Evolutionary conservation across 2,888 invertebrate species (phyloP), one percentile per base, ranked within the genome.

Genomic region (Watsonalla cultraria): DNA sequence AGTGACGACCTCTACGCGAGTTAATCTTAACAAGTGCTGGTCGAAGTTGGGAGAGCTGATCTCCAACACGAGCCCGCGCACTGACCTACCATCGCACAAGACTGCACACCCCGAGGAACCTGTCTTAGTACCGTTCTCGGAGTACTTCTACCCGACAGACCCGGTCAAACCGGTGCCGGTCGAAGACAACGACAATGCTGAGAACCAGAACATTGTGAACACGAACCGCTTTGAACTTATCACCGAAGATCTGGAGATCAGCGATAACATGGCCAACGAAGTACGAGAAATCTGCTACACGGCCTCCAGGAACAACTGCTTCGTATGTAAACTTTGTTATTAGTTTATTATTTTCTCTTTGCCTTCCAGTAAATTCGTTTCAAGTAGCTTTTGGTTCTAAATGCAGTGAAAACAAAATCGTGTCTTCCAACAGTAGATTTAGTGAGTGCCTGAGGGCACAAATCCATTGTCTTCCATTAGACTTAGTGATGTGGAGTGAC

Each of bases 1-100:
- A 67, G 87, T 93, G 72, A 84, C 92, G 49, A 82, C 84, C 64
- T 91, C 92, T 39, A 89, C 93, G 68, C 91, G 92, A 64, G 91
- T 94, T 75, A 93, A 94, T 77, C 86, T 94, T 61, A 94, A 94
- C 82, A 90, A 91, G 78, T 93, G 93, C 78, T 94, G 93, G 93
- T 90, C 92, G 61, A 92, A 92, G 75, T 92, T 94, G 61, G 93
- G 93, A 67, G 91, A 91, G 59, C 78, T 92, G 62, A 89, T 92
- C 74, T 87, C 91, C 65, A 86, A 91, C 64, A 70, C 86, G 39
- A 76, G 83, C 56, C 82, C 88, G 2, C 84, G 83, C 70, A 66
- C 84, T 76, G 84, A 88, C 81, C 86, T 90, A 76, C 87, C 87
- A 83, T 86, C 85, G 73, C 80, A 84, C 67, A 88, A 88, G 84